Evolutionary conservation across 2,888 invertebrate species (phyloP), one percentile per base, ranked within the genome.

Genomic region (Acrocera orbiculus): DNA sequence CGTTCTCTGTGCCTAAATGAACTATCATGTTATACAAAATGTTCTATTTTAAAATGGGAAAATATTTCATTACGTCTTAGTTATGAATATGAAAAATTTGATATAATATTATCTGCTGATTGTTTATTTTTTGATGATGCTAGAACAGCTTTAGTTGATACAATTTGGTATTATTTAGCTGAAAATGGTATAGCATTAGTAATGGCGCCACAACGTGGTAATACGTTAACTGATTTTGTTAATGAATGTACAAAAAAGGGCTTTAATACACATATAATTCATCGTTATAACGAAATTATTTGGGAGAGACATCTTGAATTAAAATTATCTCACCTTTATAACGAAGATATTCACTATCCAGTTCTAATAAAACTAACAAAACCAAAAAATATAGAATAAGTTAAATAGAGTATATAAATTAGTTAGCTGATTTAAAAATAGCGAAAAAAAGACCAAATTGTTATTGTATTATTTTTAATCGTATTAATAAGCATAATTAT

Each of bases 91-190:
- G 62, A 56, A 8, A 62, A 65, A 38, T 81, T 73, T 56, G 79
- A 83, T 55, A 63, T 71, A 30, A 70, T 83, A 31, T 61, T 83
- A 8, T 77, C 78, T 49, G 81, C 82, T 2, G 83, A 83, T 55
- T 83, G 80, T 51, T 55, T 80, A 37, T 81, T 80, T 61, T 80
- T 80, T 52, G 79, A 80, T 49, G 77, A 78, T 36, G 72, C 72
- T 2, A 64, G 79, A 27, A 56, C 65, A 17, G 71, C 73, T 42
- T 60, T 80, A 40, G 71, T 77, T 22, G 67, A 72, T 40, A 74
- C 76, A 33, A 69, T 80, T 42, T 70, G 70, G 65, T 64, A 65
- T 40, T 68, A 68, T 50, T 53, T 80, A 45, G 60, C 67, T 10
- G 56, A 61, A 13, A 57, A 62, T 48, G 81, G 82, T 1, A 52